Evolutionary conservation across 2,797 vertebrate species (phyloP), one percentile per base, ranked within the genome.

Genomic region (Decapterus maruadsi): DNA sequence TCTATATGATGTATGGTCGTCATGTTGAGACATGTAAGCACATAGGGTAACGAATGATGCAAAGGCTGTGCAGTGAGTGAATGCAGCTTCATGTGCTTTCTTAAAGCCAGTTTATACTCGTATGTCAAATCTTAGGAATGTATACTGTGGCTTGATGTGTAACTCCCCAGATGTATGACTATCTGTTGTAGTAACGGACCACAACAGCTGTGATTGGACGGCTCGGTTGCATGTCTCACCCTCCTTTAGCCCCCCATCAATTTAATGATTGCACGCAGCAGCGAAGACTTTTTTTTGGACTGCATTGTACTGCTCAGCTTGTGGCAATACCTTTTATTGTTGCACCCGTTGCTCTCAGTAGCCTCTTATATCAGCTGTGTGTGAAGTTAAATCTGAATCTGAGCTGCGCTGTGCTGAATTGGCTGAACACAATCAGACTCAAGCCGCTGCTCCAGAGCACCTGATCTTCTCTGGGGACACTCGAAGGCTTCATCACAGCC

Each of bases 391-490:
- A 22, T 57, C 38, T 55, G 46, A 16, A 4, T 45, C 29, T 16
- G n/a, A 20, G 42, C 26, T 26, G 14, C 29, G 16, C 46, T 8
- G 48, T 12, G 46, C 13, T 72, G 55, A 80, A 73, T 70, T 11
- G 58, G 55, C 51, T 17, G 36, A 80, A 56, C 53, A 38, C 58
- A 68, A 11, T 70, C 68, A 72, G 72, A 74, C 61, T 14, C 63
- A 73, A 22, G 54, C 71, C 68, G 54, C 71, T 70, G 61, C 26
- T 14, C 4, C 12, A 38, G 22, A 48, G 48, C 60, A 63, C 63
- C 75, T 36, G 57, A 73, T 75, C 48, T 19, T 59, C 79, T 82
- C 60, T 48, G 43, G 75, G 72, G 84, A 74, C 68, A 46, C 67
- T 68, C 42, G 59, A 82, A 48, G 62, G 50, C 56, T 80, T 83